phyloP scores from a whole-genome alignment of 2,888 invertebrate species.

The Ischnura elegans region DNA sequence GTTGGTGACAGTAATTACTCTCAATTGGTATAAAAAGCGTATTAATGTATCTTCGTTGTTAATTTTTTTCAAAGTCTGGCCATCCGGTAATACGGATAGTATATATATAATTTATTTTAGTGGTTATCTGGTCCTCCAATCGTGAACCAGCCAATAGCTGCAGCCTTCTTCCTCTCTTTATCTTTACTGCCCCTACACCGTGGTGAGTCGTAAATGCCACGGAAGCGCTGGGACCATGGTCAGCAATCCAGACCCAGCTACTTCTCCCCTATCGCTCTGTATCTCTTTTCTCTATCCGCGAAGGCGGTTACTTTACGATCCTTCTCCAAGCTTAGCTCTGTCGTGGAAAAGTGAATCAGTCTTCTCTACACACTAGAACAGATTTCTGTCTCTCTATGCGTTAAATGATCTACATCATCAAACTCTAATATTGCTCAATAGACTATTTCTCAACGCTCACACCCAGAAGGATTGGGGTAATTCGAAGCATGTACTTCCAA shows the following conservation, averaged over 20 bases:
- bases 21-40: too few relatives aligned
- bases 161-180: conserved; percentile 6
- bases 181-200: not conserved
- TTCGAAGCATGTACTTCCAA: too few relatives aligned
- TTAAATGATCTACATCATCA: too few relatives aligned
- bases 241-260: not conserved
- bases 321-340: not conserved
- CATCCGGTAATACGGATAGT: not conserved
- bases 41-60: not conserved
- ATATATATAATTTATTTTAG: not conserved
- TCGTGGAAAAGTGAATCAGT: not conserved
- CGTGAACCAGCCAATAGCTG: not conserved
- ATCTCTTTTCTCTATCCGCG: not conserved
- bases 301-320: conserved; percentile 1
- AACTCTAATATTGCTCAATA: too few relatives aligned
- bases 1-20: too few relatives aligned
- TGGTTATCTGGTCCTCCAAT: not conserved
- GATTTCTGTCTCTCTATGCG: not conserved
- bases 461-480: too few relatives aligned
- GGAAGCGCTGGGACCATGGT: not conserved
- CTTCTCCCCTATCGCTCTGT: not conserved
- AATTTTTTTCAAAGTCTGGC: not conserved
- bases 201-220: not conserved
- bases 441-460: too few relatives aligned
- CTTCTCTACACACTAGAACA: not conserved